These are phyloP conservation scores for Clarias gariepinus DNA, from an alignment of 2,113 vertebrate genomes.

Conservation along the genomic window DNA sequence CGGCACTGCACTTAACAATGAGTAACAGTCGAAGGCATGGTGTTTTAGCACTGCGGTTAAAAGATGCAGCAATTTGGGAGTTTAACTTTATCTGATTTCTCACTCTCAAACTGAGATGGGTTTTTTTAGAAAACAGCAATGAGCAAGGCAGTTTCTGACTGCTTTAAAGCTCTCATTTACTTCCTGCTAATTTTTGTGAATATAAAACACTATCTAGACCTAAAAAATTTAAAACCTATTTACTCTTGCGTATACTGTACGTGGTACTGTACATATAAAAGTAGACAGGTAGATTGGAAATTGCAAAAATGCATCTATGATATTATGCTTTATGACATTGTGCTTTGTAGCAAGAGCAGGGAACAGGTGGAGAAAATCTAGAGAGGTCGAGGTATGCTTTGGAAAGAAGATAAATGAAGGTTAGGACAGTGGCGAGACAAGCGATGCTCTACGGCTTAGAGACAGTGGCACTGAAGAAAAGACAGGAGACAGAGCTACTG, in stretches of 20 bases:
- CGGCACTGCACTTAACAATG: conserved; percentile 56
- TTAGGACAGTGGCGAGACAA: too few relatives aligned
- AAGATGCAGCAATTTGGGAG: conserved; percentile 31
- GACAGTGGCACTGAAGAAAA: too few relatives aligned
- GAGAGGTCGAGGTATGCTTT: too few relatives aligned
- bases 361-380: too few relatives aligned
- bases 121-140: not conserved
- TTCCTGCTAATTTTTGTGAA: not conserved
- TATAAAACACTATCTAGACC: not conserved
- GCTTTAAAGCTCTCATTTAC: not conserved
- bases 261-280: not conserved
- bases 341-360: too few relatives aligned
- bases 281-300: not conserved
- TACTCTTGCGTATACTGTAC: too few relatives aligned
- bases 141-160: not conserved
- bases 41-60: conserved; percentile 57
- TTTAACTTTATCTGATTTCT: conserved; percentile 39
- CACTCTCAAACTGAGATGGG: not conserved
- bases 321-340: not conserved
- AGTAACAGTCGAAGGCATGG: conserved; percentile 40
- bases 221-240: not conserved
- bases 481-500: too few relatives aligned
- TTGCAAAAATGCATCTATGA: too few relatives aligned
- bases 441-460: too few relatives aligned
- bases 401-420: too few relatives aligned